These are phyloP conservation scores for Mus spretus DNA, from an alignment of 2,797 vertebrate species.

Conservation along the genomic window DNA sequence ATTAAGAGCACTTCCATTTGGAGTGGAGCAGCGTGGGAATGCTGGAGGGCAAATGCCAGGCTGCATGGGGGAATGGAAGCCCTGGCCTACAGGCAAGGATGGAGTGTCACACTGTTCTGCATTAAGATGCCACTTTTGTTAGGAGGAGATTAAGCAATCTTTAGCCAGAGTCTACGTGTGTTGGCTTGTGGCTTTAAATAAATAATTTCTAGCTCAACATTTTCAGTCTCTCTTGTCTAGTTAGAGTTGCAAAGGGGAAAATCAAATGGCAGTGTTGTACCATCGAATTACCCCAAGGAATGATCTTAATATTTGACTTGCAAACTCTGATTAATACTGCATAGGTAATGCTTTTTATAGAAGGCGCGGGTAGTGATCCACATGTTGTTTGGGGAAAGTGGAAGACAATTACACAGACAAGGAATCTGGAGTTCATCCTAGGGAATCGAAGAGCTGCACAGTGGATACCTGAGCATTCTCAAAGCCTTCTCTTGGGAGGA, in stretches of 20 bases:
- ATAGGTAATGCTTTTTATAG: constrained; percentile 79
- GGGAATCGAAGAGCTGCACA: constrained; percentile 50
- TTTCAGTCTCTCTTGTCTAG: constrained; percentile 78
- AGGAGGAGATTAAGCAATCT: constrained; percentile 70
- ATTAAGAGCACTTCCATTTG: constrained; percentile 83
- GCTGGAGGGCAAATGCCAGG: constrained; percentile 80
- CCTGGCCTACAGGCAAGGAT: constrained; percentile 68
- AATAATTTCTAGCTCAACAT: constrained; percentile 77
- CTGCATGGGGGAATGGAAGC: constrained; percentile 47
- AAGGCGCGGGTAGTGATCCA: constrained; percentile 52
- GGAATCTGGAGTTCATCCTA: constrained; percentile 56
- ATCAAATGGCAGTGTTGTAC: constrained; percentile 82
- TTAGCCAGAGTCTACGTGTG: constrained; percentile 62
- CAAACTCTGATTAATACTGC: constrained; percentile 84
- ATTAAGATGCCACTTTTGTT: constrained; percentile 79
- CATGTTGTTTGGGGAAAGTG: constrained; percentile 54
- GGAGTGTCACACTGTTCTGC: constrained; percentile 30
- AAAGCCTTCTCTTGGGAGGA: constrained; percentile 77
- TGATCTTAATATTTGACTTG: constrained; percentile 84
- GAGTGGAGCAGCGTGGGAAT: constrained; percentile 64
- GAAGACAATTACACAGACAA: constrained; percentile 60
- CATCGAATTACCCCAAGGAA: constrained; percentile 79
- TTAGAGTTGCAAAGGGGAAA: constrained; percentile 83
- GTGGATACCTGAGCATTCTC: constrained; percentile 73
- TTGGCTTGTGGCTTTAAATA: constrained; percentile 82